Evolutionary conservation across 1,140 invertebrate genomes (phyloP), one percentile per base, ranked within the genome.

Genomic region (Drosophila bocki): DNA sequence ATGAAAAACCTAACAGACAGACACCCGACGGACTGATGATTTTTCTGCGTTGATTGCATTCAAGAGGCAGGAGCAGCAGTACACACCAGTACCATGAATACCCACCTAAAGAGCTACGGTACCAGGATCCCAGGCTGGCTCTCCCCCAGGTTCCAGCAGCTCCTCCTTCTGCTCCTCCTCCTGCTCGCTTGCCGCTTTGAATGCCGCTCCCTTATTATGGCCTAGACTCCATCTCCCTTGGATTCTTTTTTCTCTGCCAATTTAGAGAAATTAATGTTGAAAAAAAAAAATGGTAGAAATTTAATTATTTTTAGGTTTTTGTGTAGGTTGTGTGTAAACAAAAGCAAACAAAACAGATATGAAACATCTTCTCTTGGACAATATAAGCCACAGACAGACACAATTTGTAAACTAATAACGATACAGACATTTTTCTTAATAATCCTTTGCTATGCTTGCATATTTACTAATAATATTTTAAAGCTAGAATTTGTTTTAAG

Each of bases 11-110:
- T 22, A 56, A 29, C 8, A 29, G 7, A 33, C 26, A 17, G 4
- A 50, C 26, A 12, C 8, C 29, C 48, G 4, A 11, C 15, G 42
- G 44, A 54, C 53, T 39, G 19, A 54, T 56, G 53, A 56, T 39
- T 56, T 56, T 56, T 56, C 53, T 56, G 53, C 53, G 53, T 56
- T 56, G 53, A 56, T 56, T 56, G 53, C 53, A 56, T 56, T 56
- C 35, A 56, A 56, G 50, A 51, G 50, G 50, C 50, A 51, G 48
- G 26, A 15, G 37, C 35, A 17, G 2, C 13, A 39, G 37, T 15
- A 9, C 26, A 26, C 12, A 45, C 7, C 22, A 48, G 50, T 33
- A 2, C 13, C 50, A 53, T 53, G 50, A 53, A 53, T 53, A 15
- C 32, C 50, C 53, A 39, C 53, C 35, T 39, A 56, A 37, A 54